Conservation (phyloP, 2,113 vertebrate species). For the Colius striatus region DNA sequence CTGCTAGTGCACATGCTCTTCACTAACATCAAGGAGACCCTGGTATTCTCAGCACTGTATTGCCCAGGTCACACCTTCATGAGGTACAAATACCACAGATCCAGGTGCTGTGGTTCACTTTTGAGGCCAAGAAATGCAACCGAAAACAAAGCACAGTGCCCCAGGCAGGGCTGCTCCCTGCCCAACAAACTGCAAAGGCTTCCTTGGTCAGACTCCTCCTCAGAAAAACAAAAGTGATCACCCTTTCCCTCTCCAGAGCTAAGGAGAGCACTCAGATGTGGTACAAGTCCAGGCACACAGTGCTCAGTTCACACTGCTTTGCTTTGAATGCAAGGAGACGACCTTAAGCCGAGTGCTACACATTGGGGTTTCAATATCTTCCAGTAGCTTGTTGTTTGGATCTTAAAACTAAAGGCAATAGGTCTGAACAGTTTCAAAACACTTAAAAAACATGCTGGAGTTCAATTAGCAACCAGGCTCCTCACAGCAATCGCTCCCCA, state of each 20-base stretch:
- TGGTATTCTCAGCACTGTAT: not conserved
- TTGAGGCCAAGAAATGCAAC: not conserved
- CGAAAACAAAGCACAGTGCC: not conserved
- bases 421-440: not conserved
- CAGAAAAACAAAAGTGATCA: not conserved
- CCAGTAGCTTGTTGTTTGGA: not conserved
- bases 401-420: not conserved
- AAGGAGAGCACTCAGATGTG: not conserved
- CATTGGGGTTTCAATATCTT: fast-evolving
- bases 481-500: not conserved
- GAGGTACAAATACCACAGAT: not conserved
- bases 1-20: not conserved
- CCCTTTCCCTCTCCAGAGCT: not conserved
- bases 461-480: not conserved
- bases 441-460: not conserved
- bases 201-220: not conserved
- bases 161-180: not conserved
- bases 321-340: not conserved
- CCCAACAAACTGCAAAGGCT: not conserved
- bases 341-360: not conserved
- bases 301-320: not conserved
- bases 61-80: not conserved
- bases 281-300: not conserved
- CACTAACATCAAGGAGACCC: not conserved
- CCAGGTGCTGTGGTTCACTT: not conserved